These are phyloP conservation scores for Drosophila trapezifrons DNA, from an alignment of 1,140 invertebrate species.

Conservation along the genomic window DNA sequence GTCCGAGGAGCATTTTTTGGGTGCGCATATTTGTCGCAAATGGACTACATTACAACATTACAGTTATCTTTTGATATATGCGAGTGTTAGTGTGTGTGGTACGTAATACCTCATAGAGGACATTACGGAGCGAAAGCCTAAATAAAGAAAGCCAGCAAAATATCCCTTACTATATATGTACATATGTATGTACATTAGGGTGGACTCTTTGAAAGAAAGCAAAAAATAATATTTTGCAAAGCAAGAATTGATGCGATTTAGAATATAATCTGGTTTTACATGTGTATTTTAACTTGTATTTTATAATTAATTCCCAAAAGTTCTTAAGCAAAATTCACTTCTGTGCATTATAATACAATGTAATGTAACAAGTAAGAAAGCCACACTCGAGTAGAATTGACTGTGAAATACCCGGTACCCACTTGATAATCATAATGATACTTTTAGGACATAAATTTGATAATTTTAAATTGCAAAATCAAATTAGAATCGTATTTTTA, in stretches of 20 bases:
- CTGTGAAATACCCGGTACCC: no score
- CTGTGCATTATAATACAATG: no score
- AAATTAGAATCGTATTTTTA: no score
- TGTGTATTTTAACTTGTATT: neutral
- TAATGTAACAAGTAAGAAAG: no score
- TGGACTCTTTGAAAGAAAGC: neutral
- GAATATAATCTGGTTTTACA: no score
- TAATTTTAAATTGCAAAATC: no score
- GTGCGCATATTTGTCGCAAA: constrained; percentile 79
- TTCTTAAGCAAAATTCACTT: no score
- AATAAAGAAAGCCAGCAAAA: constrained; percentile 43
- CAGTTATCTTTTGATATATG: constrained; percentile 74
- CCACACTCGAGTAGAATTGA: no score
- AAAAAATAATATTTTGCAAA: neutral
- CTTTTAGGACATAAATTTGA: no score
- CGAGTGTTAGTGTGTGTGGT: constrained; percentile 24
- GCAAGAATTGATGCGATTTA: neutral
- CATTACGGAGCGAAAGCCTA: constrained; percentile 37
- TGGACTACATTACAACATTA: constrained; percentile 79
- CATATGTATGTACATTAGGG: constrained; percentile 24
- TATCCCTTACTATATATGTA: constrained; percentile 25
- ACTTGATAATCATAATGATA: no score
- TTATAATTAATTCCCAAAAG: neutral
- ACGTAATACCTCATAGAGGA: constrained; percentile 39
- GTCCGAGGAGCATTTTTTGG: constrained; percentile 73